Evolutionary conservation across 53 echinoderm and acorn worm genomes (phyloP).

Genomic region (Hippasteria phrygiana): DNA sequence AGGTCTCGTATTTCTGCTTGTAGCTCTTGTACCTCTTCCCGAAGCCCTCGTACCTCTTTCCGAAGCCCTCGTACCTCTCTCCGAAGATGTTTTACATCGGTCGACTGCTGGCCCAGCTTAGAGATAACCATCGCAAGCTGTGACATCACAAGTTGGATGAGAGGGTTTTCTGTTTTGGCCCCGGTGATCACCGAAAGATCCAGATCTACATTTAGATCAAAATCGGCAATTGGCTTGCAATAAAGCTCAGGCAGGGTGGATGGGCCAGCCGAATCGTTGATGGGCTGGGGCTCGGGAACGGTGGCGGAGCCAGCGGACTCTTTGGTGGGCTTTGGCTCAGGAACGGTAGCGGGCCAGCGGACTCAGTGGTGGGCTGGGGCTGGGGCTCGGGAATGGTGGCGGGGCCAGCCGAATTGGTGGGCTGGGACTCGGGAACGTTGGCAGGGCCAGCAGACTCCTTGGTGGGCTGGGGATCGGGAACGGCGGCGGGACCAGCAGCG

Average conservation of each 20-base stretch:
- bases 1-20: not conserved
- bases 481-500: not conserved
- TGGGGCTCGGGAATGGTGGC: not conserved
- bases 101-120: not conserved
- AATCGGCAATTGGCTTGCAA: too few relatives aligned
- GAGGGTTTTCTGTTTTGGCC: not conserved
- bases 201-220: too few relatives aligned
- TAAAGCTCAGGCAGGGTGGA: not conserved
- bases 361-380: not conserved
- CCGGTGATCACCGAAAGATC: not conserved
- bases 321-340: not conserved
- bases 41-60: not conserved
- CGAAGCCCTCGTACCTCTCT: not conserved
- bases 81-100: not conserved
- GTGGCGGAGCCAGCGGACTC: not conserved
- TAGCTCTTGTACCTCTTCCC: not conserved
- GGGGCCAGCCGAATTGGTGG: not conserved
- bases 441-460: not conserved
- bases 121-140: not conserved
- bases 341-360: not conserved
- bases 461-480: constrained; percentile 1
- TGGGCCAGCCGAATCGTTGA: not conserved
- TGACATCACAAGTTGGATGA: not conserved
- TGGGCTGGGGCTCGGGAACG: not conserved
- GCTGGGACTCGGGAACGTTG: not conserved